Conservation (phyloP, 2,797 vertebrate genomes). For the Amniataba percoides region DNA sequence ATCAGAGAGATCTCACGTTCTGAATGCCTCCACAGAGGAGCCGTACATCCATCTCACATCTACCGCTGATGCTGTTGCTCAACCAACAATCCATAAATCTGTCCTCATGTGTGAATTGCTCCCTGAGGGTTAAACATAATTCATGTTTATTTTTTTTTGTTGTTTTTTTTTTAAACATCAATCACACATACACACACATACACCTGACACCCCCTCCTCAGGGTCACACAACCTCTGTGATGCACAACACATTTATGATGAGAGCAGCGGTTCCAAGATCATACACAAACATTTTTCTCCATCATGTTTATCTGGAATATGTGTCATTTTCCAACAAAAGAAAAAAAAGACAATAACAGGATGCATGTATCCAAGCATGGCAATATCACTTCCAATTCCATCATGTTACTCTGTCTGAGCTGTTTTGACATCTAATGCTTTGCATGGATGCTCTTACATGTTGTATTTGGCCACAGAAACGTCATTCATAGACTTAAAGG, state of each 20-base stretch:
- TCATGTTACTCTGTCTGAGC: slow-evolving; percentile 32
- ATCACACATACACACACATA: slow-evolving; percentile 12
- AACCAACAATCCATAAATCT: slow-evolving; percentile 77
- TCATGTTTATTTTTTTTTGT: slow-evolving; percentile 51
- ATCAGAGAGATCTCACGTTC: slow-evolving; percentile 64
- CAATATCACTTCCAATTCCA: slow-evolving; percentile 39
- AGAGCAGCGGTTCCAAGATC: slow-evolving; percentile 27
- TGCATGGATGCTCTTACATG: slow-evolving; percentile 33
- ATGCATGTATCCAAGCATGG: slow-evolving; percentile 33
- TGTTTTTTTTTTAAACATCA: slow-evolving; percentile 62
- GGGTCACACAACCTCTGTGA: slow-evolving; percentile 69
- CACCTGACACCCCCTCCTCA: slow-evolving; percentile 38
- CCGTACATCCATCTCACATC: slow-evolving; percentile 71
- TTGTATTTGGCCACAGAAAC: slow-evolving; percentile 29
- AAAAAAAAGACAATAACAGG: slow-evolving; percentile 28
- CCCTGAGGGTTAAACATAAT: slow-evolving; percentile 67
- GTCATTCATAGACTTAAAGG: slow-evolving; percentile 20
- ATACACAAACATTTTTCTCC: slow-evolving; percentile 58
- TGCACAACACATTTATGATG: slow-evolving; percentile 65
- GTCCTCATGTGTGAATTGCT: slow-evolving; percentile 41
- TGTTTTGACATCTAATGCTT: slow-evolving; percentile 42
- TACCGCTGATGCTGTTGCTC: slow-evolving; percentile 62
- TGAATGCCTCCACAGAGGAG: slow-evolving; percentile 46
- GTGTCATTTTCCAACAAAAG: slow-evolving; percentile 38
- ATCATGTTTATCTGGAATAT: slow-evolving; percentile 57